phyloP scores from a whole-genome alignment of 1,140 invertebrate genomes.

The Drosophila lowei region DNA sequence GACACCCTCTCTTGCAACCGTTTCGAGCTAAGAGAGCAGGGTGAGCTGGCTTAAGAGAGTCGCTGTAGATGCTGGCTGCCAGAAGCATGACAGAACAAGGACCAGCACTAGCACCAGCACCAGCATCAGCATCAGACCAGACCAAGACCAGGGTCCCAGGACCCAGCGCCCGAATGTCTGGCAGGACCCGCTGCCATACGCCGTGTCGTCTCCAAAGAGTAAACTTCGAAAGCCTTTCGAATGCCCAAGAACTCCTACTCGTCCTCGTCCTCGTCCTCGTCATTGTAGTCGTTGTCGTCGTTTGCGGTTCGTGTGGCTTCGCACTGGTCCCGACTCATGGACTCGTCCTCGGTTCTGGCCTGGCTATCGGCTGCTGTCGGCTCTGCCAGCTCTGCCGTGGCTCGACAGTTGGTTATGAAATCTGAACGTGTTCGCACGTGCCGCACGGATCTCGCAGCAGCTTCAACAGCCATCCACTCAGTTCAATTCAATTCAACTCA shows the following conservation, averaged over 20 bases:
- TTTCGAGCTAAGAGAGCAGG: slow-evolving; percentile 25
- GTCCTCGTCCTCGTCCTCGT: too few relatives aligned
- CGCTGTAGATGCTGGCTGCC: slow-evolving; percentile 42
- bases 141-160: slow-evolving; percentile 14
- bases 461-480: slow-evolving; percentile 58
- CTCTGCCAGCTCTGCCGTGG: slow-evolving; percentile 26
- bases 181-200: not conserved
- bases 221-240: slow-evolving; percentile 58
- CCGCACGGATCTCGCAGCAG: slow-evolving; percentile 76
- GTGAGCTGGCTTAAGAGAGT: slow-evolving; percentile 27
- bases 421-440: slow-evolving; percentile 80
- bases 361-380: slow-evolving; percentile 16
- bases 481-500: slow-evolving; percentile 42
- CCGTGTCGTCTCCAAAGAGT: slow-evolving; percentile 19
- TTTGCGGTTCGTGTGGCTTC: slow-evolving; percentile 1
- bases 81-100: not conserved
- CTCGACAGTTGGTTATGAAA: slow-evolving; percentile 81
- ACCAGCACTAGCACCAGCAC: slow-evolving; percentile 34
- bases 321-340: slow-evolving; percentile 2
- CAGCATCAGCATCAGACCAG: slow-evolving; percentile 32
- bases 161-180: slow-evolving; percentile 1
- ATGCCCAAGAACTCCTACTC: slow-evolving; percentile 12
- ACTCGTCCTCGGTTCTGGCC: slow-evolving; percentile 1
- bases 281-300: too few relatives aligned
- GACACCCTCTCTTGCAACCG: not conserved